Evolutionary conservation across 2,888 invertebrate genomes (phyloP), one percentile per base, ranked within the genome.

Genomic region (Argynnis bischoffii): DNA sequence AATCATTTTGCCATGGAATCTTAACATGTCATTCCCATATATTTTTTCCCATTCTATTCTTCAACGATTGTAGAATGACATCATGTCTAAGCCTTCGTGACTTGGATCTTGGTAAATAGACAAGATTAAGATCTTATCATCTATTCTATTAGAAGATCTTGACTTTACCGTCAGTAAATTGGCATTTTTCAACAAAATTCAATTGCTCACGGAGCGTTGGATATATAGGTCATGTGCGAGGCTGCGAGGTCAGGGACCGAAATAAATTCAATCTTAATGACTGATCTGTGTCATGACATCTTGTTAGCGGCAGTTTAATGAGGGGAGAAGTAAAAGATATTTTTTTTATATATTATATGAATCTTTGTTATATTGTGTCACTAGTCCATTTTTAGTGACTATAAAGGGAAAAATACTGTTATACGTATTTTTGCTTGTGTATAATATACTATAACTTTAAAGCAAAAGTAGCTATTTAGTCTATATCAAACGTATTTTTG

Each of bases 191-290:
- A 31, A 61, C 51, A 61, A 26, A 63, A 63, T 46, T 35, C n/a
- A 63, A 56, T 64, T 64, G 64, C 35, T 50, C 35, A 50, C 46
- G 56, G 54, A 59, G 63, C 57, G 63, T 57, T 63, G 55, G 16
- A 6, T 65, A 64, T 65, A 69, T 61, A 63, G 65, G 54, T 70
- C 69, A 53, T 41, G 55, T 46, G 41, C 68, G 63, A 69, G 70
- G 70, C 54, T 63, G 53, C 63, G 69, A 56, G 72, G 72, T 72
- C 72, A 70, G 26, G 70, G 67, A 67, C 66, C 66, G 66, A 55
- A 53, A 65, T 67, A 57, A 65, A 56, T 59, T 67, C 60, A 55
- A 67, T 69, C 70, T 71, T 67, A 67, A 69, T 59, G 61, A 68
- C 63, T 67, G 64, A 71, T 69, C 69, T 69, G 61, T 60, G 63